These are phyloP conservation scores for Drosophila vallismaia DNA, from an alignment of 2,888 invertebrate genomes.

Conservation along the genomic window DNA sequence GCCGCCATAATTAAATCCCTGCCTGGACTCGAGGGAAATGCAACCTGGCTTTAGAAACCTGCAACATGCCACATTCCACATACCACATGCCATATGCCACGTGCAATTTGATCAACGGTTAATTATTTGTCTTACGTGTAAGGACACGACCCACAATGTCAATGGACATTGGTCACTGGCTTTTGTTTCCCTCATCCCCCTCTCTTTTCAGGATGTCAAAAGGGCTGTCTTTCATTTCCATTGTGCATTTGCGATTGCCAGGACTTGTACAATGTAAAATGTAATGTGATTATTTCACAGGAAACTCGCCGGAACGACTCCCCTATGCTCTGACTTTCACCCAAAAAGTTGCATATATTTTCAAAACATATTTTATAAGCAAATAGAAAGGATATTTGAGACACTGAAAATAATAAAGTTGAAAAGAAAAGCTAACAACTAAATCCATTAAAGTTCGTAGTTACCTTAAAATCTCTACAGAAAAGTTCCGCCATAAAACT, in stretches of 20 bases:
- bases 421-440: too few relatives aligned
- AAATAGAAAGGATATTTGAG: too few relatives aligned
- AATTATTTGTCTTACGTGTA: conserved; percentile 15
- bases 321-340: background rate
- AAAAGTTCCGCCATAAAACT: too few relatives aligned
- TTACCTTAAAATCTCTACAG: too few relatives aligned
- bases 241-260: conserved; percentile 3
- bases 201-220: background rate
- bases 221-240: conserved; percentile 2
- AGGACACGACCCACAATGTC: conserved; percentile 4
- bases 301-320: background rate
- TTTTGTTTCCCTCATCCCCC: background rate
- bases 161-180: background rate
- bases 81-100: background rate
- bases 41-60: background rate
- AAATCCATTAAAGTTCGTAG: too few relatives aligned
- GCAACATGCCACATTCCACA: background rate
- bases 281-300: background rate
- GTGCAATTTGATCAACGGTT: conserved; percentile 11
- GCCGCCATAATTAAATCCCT: conserved; percentile 5
- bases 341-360: background rate
- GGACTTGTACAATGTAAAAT: background rate
- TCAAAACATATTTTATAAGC: too few relatives aligned
- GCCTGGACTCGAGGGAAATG: background rate
- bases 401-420: too few relatives aligned